These are phyloP conservation scores for Temnothorax ravouxi DNA, from an alignment of 2,888 invertebrate genomes.

Conservation along the genomic window DNA sequence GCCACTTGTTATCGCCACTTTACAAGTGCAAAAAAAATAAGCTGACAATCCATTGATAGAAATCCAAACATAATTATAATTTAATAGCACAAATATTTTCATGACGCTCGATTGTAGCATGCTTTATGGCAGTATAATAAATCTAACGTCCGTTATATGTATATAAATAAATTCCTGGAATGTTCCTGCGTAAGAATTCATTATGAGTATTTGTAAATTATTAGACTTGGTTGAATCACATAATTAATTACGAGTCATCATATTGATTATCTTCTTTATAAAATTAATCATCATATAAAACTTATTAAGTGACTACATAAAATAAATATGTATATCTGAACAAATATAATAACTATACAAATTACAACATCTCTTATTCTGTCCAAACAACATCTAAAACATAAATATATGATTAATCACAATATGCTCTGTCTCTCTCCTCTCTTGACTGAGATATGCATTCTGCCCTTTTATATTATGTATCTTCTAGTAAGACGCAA, in stretches of 20 bases:
- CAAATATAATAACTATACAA: constrained; percentile 23
- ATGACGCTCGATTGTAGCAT: constrained; percentile 21
- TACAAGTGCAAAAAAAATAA: neutral
- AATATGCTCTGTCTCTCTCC: constrained; percentile 33
- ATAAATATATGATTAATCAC: constrained; percentile 49
- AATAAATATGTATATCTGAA: constrained; percentile 31
- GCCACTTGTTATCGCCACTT: neutral
- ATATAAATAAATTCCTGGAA: constrained; percentile 65
- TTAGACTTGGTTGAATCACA: constrained; percentile 44
- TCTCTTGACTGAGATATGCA: constrained; percentile 42
- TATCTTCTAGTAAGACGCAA: neutral
- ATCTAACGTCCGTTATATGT: constrained; percentile 33
- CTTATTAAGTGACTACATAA: constrained; percentile 35
- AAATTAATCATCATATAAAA: constrained; percentile 43
- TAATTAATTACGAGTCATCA: constrained; percentile 33
- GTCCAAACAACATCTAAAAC: constrained; percentile 32
- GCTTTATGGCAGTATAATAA: constrained; percentile 64
- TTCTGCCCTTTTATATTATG: constrained; percentile 11
- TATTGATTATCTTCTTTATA: constrained; percentile 10
- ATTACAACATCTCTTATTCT: constrained; percentile 19
- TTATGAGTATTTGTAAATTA: constrained; percentile 66
- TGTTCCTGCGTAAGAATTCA: constrained; percentile 55
- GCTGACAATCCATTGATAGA: neutral
- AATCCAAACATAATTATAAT: constrained; percentile 36
- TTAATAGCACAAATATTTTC: constrained; percentile 37